These are phyloP conservation scores for Myopa testacea DNA, from an alignment of 2,888 invertebrate species.

Conservation along the genomic window DNA sequence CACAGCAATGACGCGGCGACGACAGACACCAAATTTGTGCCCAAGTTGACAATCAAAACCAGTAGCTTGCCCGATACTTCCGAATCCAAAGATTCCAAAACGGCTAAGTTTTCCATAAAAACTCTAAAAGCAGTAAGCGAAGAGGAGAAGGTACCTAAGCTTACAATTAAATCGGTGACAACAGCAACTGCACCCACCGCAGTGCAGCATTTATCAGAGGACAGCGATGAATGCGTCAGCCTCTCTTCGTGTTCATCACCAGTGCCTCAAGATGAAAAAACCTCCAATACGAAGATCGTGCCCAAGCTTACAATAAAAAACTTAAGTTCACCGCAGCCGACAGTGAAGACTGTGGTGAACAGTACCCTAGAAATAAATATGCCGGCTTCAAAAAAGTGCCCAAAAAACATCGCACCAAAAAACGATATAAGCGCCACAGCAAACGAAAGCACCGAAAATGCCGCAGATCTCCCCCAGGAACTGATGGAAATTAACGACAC, in stretches of 20 bases:
- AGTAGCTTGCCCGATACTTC: constrained; percentile 39
- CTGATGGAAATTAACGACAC: constrained; percentile 20
- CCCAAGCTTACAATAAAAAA: constrained; percentile 68
- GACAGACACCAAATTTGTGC: constrained; percentile 51
- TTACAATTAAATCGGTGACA: constrained; percentile 56
- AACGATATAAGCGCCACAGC: constrained; percentile 42
- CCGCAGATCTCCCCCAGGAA: constrained; percentile 16
- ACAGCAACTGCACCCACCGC: constrained; percentile 52
- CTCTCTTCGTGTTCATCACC: constrained; percentile 43
- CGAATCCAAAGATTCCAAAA: constrained; percentile 29
- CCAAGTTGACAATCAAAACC: constrained; percentile 62
- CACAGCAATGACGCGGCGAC: constrained; percentile 31
- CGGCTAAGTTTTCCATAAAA: constrained; percentile 37
- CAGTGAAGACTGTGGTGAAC: constrained; percentile 67
- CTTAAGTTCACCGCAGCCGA: constrained; percentile 68
- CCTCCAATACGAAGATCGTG: constrained; percentile 51
- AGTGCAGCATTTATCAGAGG: constrained; percentile 50
- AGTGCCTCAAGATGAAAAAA: constrained; percentile 33
- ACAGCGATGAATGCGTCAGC: constrained; percentile 52
- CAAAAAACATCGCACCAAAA: constrained; percentile 45
- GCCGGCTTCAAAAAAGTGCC: constrained; percentile 57
- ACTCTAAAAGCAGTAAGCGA: neutral
- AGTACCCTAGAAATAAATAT: constrained; percentile 24
- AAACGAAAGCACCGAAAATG: constrained; percentile 46
- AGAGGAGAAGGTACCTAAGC: constrained; percentile 56